These are phyloP conservation scores for Himalopsyche tibetana DNA, from an alignment of 2,888 invertebrate genomes.

Conservation along the genomic window DNA sequence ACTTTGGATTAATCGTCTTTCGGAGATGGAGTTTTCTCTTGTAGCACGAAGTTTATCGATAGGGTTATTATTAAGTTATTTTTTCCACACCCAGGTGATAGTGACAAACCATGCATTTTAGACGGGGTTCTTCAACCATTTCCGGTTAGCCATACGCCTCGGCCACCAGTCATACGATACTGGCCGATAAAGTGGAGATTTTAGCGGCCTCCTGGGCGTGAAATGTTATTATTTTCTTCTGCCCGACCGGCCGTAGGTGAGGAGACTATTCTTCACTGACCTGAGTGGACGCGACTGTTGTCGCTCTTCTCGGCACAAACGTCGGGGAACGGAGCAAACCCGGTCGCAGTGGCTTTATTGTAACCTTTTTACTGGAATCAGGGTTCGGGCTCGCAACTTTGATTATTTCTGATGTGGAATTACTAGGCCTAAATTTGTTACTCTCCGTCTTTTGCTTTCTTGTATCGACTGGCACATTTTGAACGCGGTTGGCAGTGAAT, in stretches of 20 bases:
- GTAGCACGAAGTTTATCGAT: neutral
- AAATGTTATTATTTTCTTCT: constrained; percentile 47
- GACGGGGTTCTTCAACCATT: constrained; percentile 44
- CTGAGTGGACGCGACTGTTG: constrained; percentile 68
- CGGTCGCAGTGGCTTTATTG: constrained; percentile 72
- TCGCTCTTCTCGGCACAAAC: constrained; percentile 71
- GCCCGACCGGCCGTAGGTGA: constrained; percentile 16
- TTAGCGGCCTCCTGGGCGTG: constrained; percentile 42
- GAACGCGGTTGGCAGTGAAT: constrained; percentile 71
- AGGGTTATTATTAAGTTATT: constrained; percentile 39
- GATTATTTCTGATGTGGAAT: constrained; percentile 71
- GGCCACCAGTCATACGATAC: constrained; percentile 57
- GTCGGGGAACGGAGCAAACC: constrained; percentile 70
- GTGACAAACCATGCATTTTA: constrained; percentile 56
- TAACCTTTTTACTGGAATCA: constrained; percentile 69
- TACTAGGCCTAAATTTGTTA: constrained; percentile 68
- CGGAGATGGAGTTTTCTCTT: constrained; percentile 9
- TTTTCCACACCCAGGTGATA: constrained; percentile 55
- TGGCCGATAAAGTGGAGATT: constrained; percentile 57
- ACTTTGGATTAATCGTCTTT: constrained; percentile 54
- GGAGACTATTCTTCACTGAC: constrained; percentile 66
- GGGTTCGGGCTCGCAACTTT: constrained; percentile 67
- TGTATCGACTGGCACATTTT: constrained; percentile 74
- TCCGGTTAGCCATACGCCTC: constrained; percentile 39
- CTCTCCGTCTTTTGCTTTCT: constrained; percentile 69